A percentile compares a stretch with the other conserved stretches of the same genome.
These are phyloP conservation scores for Timandra comae DNA, from an alignment of 2,888 invertebrate species.

Conservation along the genomic window DNA sequence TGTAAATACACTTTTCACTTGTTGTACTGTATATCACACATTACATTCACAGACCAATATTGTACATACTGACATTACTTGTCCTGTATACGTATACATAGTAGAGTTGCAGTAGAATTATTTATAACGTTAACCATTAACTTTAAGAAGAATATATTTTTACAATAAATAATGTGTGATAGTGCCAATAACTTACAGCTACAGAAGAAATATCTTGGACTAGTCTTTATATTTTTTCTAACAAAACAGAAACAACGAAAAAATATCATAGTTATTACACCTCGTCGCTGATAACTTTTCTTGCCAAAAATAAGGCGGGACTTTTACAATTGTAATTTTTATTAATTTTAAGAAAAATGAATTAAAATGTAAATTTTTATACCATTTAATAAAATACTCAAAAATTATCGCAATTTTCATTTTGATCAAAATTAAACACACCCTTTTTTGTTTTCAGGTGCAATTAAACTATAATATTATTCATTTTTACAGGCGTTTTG, in stretches of 20 bases:
- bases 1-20: conserved; percentile 55
- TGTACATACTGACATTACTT: conserved; percentile 34
- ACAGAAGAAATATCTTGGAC: conserved; percentile 25
- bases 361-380: conserved; percentile 69
- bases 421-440: too few species aligned
- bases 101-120: too few species aligned
- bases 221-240: conserved; percentile 37
- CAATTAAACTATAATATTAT: too few species aligned
- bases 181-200: conserved; percentile 32
- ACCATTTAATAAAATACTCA: conserved; percentile 67
- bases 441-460: background rate
- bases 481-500: too few species aligned
- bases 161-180: conserved; percentile 24
- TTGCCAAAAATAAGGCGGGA: conserved; percentile 21
- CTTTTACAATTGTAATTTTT: conserved; percentile 42
- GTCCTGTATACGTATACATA: too few species aligned
- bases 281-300: conserved; percentile 20
- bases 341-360: conserved; percentile 26
- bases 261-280: conserved; percentile 18
- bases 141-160: conserved; percentile 25
- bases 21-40: conserved; percentile 12
- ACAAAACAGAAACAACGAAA: conserved; percentile 27
- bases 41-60: conserved; percentile 43
- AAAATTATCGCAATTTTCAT: conserved; percentile 40
- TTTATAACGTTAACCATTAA: conserved; percentile 29